Base-by-base conservation (phyloP, 2,888 invertebrate species). In the Deroplatys truncata region DNA sequence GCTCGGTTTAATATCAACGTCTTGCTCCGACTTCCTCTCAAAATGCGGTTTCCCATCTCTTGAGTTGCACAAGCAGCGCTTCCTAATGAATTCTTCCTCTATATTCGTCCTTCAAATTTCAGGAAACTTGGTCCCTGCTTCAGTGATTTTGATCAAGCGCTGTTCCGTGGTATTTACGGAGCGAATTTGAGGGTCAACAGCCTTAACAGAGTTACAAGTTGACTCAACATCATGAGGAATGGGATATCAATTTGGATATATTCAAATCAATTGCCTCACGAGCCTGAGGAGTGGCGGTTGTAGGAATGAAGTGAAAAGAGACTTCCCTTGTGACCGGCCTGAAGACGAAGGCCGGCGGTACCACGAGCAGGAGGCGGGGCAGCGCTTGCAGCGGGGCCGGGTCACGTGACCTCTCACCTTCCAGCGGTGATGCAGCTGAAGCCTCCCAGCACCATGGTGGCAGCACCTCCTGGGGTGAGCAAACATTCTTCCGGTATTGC, bases 371-470 rank as follows among this genome's bases (percentile, higher is more conserved):
- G 83, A 87, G 87, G 43, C 87, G 87, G n/a, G 87, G 87, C 35
- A 87, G 87, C 83, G 83, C 87, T 43, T 82, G 87, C 28, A 87
- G 83, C 28, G 56, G 72, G n/a, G 87, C 87, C 35, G 35, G 72
- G 20, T 82, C 89, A 86, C 89, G 89, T 86, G 89, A 89, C 31
- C 25, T 87, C 20, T 87, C 89, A 49, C 86, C 89, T 84, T 87
- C 89, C 82, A 83, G 56, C 56, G 56, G 89, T 86, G 85, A 86
- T 89, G 86, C 82, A 84, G 28, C 88, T 49, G 43, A 43, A 43
- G 35, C 86, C 83, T 31, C 88, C 28, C 49, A 25, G 28, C 84
- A 28, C 35, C 84, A 82, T 49, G 35, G 31, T 84, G 84, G 89
- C 56, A 84, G 56, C 49, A 29, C 56, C 56, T 72, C 56, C 56